phyloP scores from a whole-genome alignment of 2,888 invertebrate genomes.

The Stenurella melanura region DNA sequence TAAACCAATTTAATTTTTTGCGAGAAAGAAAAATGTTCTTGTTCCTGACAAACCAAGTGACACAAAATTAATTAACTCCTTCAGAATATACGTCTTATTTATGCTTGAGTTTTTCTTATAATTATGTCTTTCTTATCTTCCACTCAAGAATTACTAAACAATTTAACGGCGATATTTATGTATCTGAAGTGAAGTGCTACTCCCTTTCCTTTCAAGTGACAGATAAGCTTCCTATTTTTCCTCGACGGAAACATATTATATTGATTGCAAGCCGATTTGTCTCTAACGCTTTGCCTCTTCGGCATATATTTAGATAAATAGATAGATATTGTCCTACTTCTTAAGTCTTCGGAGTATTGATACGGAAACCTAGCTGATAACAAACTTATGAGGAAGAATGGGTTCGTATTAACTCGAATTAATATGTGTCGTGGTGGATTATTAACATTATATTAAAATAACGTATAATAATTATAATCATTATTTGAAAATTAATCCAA shows the following conservation, averaged over 20 bases:
- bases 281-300: not conserved
- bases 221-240: constrained; percentile 4
- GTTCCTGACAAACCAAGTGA: not conserved
- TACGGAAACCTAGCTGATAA: not conserved
- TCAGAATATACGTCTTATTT: not conserved
- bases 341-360: not conserved
- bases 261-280: not conserved
- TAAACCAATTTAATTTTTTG: not conserved
- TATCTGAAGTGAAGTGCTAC: constrained; percentile 7
- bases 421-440: not conserved
- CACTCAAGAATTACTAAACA: constrained; percentile 1
- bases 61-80: not conserved
- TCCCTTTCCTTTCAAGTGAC: not conserved
- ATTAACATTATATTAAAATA: not conserved
- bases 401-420: not conserved
- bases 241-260: not conserved
- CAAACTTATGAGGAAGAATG: not conserved
- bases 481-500: no score
- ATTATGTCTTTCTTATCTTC: not conserved
- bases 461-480: no score
- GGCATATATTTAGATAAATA: constrained; percentile 6
- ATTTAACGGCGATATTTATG: constrained; percentile 1
- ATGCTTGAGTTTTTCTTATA: not conserved
- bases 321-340: not conserved
- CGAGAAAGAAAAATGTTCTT: not conserved